A percentile compares a stretch with the other conserved stretches of the same genome.
Conservation (phyloP, 2,888 invertebrate species). For the Odontocolon sp. region DNA sequence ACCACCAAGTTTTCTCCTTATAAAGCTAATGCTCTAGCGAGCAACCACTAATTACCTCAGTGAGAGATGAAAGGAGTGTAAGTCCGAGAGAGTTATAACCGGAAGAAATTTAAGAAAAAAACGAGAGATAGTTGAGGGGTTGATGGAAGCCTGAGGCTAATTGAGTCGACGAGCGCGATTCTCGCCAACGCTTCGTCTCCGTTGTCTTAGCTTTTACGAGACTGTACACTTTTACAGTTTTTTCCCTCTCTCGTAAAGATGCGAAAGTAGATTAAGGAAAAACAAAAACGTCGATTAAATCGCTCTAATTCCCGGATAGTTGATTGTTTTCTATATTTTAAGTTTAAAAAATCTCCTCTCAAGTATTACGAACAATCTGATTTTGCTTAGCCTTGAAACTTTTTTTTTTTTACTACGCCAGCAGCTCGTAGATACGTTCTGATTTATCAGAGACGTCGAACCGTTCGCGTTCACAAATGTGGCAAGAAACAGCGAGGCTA, state of each 20-base stretch:
- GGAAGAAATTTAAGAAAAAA: slow-evolving; percentile 41
- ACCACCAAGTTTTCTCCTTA: slow-evolving; percentile 38
- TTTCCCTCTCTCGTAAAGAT: slow-evolving; percentile 30
- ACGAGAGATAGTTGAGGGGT: slow-evolving; percentile 22
- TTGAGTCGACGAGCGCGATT: slow-evolving; percentile 40
- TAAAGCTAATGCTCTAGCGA: slow-evolving; percentile 28
- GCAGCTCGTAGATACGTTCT: background rate
- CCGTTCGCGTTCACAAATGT: background rate
- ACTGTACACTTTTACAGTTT: slow-evolving; percentile 32
- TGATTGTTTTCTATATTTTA: background rate
- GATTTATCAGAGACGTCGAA: slow-evolving; percentile 26
- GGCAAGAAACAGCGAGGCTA: slow-evolving; percentile 28
- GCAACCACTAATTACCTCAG: slow-evolving; percentile 54
- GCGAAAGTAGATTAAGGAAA: slow-evolving; percentile 18
- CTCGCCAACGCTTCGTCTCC: background rate
- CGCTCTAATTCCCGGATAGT: background rate
- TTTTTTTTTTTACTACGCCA: background rate
- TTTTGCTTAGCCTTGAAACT: background rate
- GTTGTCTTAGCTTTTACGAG: slow-evolving; percentile 46
- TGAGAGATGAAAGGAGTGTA: slow-evolving; percentile 41
- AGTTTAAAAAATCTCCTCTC: background rate
- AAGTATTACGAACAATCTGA: background rate
- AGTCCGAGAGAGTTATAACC: slow-evolving; percentile 40
- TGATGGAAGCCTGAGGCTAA: slow-evolving; percentile 50
- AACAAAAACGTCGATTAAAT: background rate